Conservation (phyloP, 2,113 vertebrate species). For the Chaetorhynchus papuensis region DNA sequence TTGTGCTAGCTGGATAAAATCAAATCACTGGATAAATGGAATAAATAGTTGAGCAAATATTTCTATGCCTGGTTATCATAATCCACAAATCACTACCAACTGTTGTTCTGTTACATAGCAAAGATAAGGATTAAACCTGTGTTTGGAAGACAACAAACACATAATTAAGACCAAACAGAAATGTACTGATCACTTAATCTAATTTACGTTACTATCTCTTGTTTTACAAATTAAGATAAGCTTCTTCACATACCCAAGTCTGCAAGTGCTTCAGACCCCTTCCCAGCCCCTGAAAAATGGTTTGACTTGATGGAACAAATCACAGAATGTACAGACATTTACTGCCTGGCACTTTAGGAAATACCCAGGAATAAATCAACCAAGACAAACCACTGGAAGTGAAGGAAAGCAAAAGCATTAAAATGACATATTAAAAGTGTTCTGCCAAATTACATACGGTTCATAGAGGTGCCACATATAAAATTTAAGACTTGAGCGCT, state of each 20-base stretch:
- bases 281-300: background rate
- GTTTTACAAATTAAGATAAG: conserved; percentile 10
- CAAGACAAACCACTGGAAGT: background rate
- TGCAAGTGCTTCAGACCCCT: background rate
- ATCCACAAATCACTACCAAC: background rate
- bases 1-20: background rate
- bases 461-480: conserved; percentile 7
- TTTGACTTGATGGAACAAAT: background rate
- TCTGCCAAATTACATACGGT: conserved; percentile 11
- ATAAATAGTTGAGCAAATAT: background rate
- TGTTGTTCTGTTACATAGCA: background rate
- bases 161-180: background rate
- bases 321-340: background rate
- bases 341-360: conserved; percentile 2
- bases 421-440: background rate
- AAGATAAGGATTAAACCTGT: background rate
- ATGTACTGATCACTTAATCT: background rate
- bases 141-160: background rate
- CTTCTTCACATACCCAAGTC: background rate
- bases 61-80: background rate
- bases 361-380: background rate
- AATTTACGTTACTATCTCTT: background rate
- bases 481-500: background rate
- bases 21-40: background rate
- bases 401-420: conserved; percentile 23